phyloP scores from a whole-genome alignment of 2,888 invertebrate species.

The Oscheius myriophilus region DNA sequence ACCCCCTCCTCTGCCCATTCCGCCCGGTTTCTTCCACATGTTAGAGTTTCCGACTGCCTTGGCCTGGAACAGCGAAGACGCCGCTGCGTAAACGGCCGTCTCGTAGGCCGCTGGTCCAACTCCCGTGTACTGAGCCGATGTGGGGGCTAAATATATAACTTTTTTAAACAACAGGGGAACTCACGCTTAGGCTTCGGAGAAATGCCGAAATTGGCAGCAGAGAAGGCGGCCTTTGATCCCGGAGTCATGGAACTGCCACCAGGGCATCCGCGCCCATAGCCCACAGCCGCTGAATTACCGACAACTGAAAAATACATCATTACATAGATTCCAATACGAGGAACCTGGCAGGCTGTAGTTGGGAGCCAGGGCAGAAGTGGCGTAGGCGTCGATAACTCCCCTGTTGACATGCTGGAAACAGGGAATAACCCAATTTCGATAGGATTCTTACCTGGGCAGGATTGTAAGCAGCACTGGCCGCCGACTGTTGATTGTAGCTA shows the following conservation, averaged over 20 bases:
- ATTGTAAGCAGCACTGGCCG: slow-evolving; percentile 3
- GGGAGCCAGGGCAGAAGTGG: neutral
- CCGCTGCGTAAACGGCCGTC: slow-evolving; percentile 92
- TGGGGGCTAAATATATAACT: no score
- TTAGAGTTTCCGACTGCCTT: slow-evolving; percentile 72
- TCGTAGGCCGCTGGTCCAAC: slow-evolving; percentile 77
- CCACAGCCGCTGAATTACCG: no score
- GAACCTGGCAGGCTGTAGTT: neutral
- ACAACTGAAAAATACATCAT: no score
- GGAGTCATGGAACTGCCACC: no score
- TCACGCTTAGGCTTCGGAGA: no score
- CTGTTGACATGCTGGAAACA: neutral
- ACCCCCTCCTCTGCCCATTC: neutral
- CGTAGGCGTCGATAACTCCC: slow-evolving; percentile 2
- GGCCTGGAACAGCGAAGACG: slow-evolving; percentile 91
- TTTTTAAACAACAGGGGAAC: no score
- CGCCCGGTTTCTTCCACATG: slow-evolving; percentile 20
- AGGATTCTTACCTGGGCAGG: neutral
- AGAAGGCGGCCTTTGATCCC: no score
- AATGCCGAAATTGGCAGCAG: no score
- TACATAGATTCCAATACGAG: no score
- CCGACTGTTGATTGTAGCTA: slow-evolving; percentile 4
- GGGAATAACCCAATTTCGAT: neutral
- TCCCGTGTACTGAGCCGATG: no score
- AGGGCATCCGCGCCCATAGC: no score